These are phyloP conservation scores for Disparrhopalites patrizii DNA, from an alignment of 2,888 invertebrate species.

Conservation along the genomic window DNA sequence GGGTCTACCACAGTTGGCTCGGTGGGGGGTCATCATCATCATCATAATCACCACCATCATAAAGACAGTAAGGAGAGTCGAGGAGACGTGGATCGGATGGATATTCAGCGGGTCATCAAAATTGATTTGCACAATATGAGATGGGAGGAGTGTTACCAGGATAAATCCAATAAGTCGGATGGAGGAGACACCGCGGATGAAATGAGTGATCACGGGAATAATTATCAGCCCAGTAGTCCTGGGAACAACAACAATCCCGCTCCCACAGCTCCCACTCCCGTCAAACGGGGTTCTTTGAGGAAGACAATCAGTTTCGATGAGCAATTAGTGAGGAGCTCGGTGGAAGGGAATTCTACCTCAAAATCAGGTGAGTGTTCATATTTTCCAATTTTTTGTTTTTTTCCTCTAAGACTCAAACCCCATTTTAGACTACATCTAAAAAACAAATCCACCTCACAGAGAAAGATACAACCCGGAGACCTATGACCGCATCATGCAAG, in stretches of 20 bases:
- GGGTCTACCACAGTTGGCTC: constrained; percentile 17
- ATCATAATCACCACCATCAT: not conserved
- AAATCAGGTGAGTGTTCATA: constrained; percentile 19
- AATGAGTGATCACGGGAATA: not conserved
- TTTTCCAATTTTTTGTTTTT: not conserved
- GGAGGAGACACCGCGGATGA: constrained; percentile 4
- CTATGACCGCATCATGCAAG: not conserved
- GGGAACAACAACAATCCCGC: not conserved
- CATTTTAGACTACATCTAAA: not conserved
- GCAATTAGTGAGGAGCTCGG: constrained; percentile 25
- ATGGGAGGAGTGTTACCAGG: constrained; percentile 31
- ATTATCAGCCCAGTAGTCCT: too few species aligned
- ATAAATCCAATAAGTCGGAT: constrained; percentile 13
- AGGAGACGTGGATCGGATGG: constrained; percentile 5
- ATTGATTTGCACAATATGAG: constrained; percentile 46
- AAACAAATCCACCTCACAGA: not conserved
- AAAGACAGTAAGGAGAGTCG: constrained; percentile 11
- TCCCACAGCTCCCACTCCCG: too few species aligned
- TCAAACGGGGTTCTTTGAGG: constrained; percentile 17
- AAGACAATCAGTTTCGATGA: constrained; percentile 45
- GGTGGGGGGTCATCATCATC: not conserved
- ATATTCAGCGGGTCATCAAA: constrained; percentile 44
- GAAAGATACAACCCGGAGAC: not conserved
- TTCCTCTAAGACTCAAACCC: not conserved
- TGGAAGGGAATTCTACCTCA: not conserved